Evolutionary conservation across 2,888 invertebrate species (phyloP), one percentile per base, ranked within the genome.

Genomic region (Agriopis marginaria): DNA sequence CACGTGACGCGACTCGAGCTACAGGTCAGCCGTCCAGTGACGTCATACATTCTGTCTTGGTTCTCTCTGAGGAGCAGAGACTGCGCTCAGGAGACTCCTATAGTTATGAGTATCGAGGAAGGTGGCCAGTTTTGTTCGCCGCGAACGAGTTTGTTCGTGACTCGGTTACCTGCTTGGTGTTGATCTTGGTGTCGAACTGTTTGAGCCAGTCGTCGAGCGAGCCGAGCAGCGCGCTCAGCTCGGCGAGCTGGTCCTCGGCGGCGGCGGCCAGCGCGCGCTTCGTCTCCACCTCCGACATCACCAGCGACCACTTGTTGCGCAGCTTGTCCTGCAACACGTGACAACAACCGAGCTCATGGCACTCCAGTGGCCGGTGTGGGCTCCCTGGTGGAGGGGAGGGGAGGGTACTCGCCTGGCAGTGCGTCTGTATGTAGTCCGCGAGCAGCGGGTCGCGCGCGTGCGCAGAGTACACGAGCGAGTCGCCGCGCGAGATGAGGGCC

Each of bases 401-500:
- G 53, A 3, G 44, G 12, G 12, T 9, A 85, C 40, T 40, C 42
- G 9, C 87, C 84, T 95, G 96, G 79, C 91, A 93, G 72, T 92
- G 94, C 53, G 90, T 91, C 79, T 95, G 95, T 69, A 96, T 88
- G 79, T 92, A 92, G 68, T 95, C 95, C 0, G 96, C 96, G n/a
- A 95, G 90, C 50, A 86, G 85, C 32, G 96, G 95, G 81, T 95
- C 91, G 39, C 84, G 82, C 72, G 83, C 86, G 86, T 97, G 97
- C n/a, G 95, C 95, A 51, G 95, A 95, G 86, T 97, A 95, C 40
- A 97, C 96, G 54, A 97, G 91, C 68, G 96, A 96, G 87, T 97
- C 97, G 0, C 97, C 97, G 82, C 96, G 96, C 17, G 97, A 97
- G 75, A 97, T 97, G 45, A 97, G 91, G 68, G 96, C 95, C 7